Percentiles rank a stretch among this genome's conserved stretches.
These are phyloP conservation scores for Ia io DNA, from an alignment of 2,113 vertebrate species.

Conservation along the genomic window DNA sequence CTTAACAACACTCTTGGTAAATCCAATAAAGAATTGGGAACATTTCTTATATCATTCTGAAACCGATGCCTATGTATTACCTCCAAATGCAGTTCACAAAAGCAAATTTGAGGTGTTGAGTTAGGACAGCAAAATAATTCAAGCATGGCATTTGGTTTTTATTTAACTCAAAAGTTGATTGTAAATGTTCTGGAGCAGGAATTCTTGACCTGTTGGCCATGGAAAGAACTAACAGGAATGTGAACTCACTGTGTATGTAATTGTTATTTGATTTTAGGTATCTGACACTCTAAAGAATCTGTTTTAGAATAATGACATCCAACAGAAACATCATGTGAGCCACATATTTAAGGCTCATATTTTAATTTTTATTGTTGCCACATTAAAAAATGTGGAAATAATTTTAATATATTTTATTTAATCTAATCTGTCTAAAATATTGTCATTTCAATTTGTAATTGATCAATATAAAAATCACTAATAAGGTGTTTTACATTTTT, in stretches of 20 bases:
- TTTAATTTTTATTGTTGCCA: neutral
- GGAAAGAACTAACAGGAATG: neutral
- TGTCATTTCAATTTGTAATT: neutral
- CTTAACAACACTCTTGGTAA: neutral
- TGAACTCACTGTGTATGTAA: neutral
- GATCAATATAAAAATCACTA: neutral
- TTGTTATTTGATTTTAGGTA: neutral
- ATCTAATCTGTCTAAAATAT: neutral
- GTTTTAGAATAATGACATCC: neutral
- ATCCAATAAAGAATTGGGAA: neutral
- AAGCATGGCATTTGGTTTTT: neutral
- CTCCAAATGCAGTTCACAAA: neutral
- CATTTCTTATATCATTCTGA: neutral
- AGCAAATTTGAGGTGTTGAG: neutral
- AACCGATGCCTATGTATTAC: neutral
- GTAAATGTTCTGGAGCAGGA: neutral
- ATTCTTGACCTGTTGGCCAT: neutral
- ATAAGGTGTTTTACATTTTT: neutral
- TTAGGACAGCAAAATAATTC: neutral
- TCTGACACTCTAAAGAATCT: neutral
- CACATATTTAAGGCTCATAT: neutral
- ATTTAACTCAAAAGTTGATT: neutral
- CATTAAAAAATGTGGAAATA: neutral
- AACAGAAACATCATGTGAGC: neutral
- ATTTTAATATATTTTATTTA: constrained; percentile 13